phyloP scores from a whole-genome alignment of 2,888 invertebrate species.

The Trissolcus brochymenae region DNA sequence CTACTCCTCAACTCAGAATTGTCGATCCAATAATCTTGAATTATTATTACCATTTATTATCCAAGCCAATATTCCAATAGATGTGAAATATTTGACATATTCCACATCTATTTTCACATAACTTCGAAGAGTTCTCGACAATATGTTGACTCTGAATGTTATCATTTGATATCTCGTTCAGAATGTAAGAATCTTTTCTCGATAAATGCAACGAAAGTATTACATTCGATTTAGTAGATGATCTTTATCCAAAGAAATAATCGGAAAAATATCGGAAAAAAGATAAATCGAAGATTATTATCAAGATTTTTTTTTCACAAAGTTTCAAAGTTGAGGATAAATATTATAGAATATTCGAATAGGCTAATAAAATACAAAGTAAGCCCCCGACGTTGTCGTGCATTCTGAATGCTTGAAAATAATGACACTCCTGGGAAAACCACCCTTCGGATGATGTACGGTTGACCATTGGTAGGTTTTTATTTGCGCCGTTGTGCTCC shows the following conservation, averaged over 20 bases:
- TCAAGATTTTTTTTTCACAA: slow-evolving; percentile 35
- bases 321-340: slow-evolving; percentile 47
- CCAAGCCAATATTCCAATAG: too few species aligned
- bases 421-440: slow-evolving; percentile 55
- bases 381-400: slow-evolving; percentile 33
- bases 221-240: slow-evolving; percentile 48
- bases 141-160: slow-evolving; percentile 9
- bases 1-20: too few species aligned
- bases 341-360: slow-evolving; percentile 51
- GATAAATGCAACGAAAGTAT: slow-evolving; percentile 36
- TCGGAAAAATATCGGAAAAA: slow-evolving; percentile 34
- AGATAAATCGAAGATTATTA: slow-evolving; percentile 49
- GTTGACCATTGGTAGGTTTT: slow-evolving; percentile 49
- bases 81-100: too few species aligned
- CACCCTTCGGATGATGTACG: slow-evolving; percentile 53
- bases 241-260: slow-evolving; percentile 12
- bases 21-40: too few species aligned
- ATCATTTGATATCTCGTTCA: slow-evolving; percentile 23
- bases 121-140: not conserved
- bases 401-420: slow-evolving; percentile 52
- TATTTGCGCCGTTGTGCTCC: slow-evolving; percentile 32
- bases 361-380: slow-evolving; percentile 13
- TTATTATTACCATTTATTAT: too few species aligned
- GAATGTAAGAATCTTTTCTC: slow-evolving; percentile 13
- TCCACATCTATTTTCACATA: too few species aligned